Evolutionary conservation across 2,113 vertebrate genomes (phyloP), one percentile per base, ranked within the genome.

Genomic region (Larimichthys crocea): DNA sequence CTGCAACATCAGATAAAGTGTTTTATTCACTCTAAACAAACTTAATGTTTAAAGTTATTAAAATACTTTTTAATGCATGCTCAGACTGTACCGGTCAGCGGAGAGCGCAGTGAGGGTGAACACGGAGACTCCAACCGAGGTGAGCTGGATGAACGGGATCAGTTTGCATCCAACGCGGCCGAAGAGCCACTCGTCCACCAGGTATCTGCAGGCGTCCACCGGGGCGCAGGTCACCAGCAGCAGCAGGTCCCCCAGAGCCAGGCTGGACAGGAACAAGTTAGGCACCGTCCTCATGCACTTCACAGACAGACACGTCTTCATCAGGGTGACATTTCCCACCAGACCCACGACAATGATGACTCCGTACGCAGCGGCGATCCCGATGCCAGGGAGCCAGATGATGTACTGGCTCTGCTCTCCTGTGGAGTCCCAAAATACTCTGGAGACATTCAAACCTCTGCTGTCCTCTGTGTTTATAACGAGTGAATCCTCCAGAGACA

Each of bases 91-190:
- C 98, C 98, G 97, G 95, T 99, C 98, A 61, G 97, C 98, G 0
- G 98, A 97, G 66, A 99, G 96, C 24, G 97, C 97, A 0, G 97
- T 99, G 65, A 99, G 96, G 0, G 98, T 99, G 86, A 99, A 99
- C 84, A 99, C 98, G 20, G 98, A 99, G 66, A 99, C 97, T 70
- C 98, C 98, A 17, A 99, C 97, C 0, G 98, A 99, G 56, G 97
- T 99, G 17, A 99, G 96, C 92, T 99, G 98, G 79, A 99, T 97
- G 88, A 98, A 98, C 59, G 98, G 96, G 67, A 99, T 98, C 77
- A 99, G 94, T 89, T 99, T 99, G 93, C 98, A 99, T 10, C 98
- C 98, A 2, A 96, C 90, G 63, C 97, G 95, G 26, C 98, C 98
- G 2, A 99, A 99, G 0, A 99, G 92, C 98, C 98, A 99, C 86